phyloP scores from a whole-genome alignment of 2,113 vertebrate species.

The Tragelaphus buxtoni region DNA sequence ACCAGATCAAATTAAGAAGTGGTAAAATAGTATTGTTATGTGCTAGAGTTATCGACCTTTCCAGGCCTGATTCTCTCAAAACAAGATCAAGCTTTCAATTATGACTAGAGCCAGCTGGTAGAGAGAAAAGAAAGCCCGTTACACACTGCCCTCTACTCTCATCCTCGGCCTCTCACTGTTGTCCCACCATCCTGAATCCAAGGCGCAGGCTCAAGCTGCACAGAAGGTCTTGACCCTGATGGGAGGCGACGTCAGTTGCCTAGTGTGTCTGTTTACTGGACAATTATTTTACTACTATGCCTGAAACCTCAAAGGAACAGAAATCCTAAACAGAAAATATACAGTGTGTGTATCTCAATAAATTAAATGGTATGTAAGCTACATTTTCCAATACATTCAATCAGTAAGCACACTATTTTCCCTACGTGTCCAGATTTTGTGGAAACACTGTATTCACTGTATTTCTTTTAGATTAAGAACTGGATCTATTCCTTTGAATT shows the following conservation, averaged over 20 bases:
- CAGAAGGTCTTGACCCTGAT: background rate
- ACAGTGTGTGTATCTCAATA: background rate
- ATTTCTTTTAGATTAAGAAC: background rate
- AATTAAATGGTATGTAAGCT: background rate
- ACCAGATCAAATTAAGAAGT: background rate
- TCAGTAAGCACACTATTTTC: background rate
- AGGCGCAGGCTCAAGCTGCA: background rate
- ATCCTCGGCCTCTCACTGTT: background rate
- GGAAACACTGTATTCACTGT: background rate
- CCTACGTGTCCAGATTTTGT: background rate
- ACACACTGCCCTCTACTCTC: background rate
- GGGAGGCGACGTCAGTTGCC: background rate
- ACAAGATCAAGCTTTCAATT: background rate
- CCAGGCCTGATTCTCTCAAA: constrained; percentile 12
- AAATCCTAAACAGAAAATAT: constrained; percentile 2
- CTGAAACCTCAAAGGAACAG: constrained; percentile 24
- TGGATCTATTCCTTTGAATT: background rate
- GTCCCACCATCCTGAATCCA: background rate
- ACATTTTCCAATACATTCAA: constrained; percentile 7
- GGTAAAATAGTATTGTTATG: background rate
- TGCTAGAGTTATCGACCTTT: background rate
- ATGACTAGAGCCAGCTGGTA: background rate
- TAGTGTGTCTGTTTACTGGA: background rate
- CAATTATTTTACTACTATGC: background rate
- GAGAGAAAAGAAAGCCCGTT: background rate